A percentile compares a stretch with the other conserved stretches of the same genome.
Conservation (phyloP, 2,888 invertebrate genomes). For the Anthophora plumipes region DNA sequence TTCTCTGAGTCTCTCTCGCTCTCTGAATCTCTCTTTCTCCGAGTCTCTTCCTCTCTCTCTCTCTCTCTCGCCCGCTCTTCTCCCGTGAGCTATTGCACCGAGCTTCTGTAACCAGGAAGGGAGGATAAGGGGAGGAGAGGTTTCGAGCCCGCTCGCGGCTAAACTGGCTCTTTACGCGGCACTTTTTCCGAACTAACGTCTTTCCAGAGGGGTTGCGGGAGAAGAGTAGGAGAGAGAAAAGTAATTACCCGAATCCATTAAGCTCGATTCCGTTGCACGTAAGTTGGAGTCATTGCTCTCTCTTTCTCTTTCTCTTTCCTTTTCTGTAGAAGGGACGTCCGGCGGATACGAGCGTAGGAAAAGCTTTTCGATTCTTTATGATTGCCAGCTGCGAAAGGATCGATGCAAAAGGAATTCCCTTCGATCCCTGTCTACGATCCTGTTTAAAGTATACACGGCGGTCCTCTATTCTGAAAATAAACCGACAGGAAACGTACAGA, state of each 20-base stretch:
- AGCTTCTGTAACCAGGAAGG: slow-evolving; percentile 51
- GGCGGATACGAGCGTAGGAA: background rate
- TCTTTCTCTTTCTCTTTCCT: background rate
- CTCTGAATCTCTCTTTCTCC: no score
- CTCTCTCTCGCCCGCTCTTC: background rate
- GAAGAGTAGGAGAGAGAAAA: background rate
- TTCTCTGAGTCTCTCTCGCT: no score
- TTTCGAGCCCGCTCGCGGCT: slow-evolving; percentile 14
- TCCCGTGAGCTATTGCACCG: slow-evolving; percentile 12
- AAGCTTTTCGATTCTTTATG: slow-evolving; percentile 40
- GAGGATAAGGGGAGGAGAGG: no score
- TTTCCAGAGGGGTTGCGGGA: slow-evolving; percentile 4
- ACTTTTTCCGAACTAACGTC: slow-evolving; percentile 41
- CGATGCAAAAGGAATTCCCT: slow-evolving; percentile 34
- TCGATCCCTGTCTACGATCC: slow-evolving; percentile 20
- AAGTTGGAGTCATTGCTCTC: slow-evolving; percentile 18
- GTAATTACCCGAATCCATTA: slow-evolving; percentile 64
- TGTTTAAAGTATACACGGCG: slow-evolving; percentile 17
- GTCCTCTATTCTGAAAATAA: slow-evolving; percentile 45
- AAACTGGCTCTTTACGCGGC: slow-evolving; percentile 38
- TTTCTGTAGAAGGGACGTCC: background rate
- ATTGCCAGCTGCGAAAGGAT: slow-evolving; percentile 25
- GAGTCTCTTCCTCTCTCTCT: no score
- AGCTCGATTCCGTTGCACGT: slow-evolving; percentile 31
- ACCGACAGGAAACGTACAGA: slow-evolving; percentile 66